Evolutionary conservation across 1,140 invertebrate species (phyloP), one percentile per base, ranked within the genome.

Genomic region (Lasioglossum albipes): DNA sequence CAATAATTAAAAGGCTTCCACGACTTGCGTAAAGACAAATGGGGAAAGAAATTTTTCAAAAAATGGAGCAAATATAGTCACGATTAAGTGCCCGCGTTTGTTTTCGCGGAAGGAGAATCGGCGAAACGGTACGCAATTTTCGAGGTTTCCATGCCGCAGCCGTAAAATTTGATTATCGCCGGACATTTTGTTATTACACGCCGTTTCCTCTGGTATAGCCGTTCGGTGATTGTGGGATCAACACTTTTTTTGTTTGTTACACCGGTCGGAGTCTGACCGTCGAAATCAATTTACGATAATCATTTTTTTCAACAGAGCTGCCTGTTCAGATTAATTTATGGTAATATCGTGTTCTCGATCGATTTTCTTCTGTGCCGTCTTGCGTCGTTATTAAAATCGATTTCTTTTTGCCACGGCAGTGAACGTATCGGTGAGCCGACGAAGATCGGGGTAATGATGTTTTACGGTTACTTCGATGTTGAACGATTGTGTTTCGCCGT

Each of bases 211-310:
- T 45, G 77, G 57, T 59, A 67, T 73, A 22, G 7, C 62, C 20
- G n/a, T 7, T 20, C 42, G 66, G 9, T 16, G 76, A 66, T 57
- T 62, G 57, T 16, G 1, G 68, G 13, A 18, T 36, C 36, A 18
- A 41, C 18, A 7, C 2, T 45, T 79, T 79, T 79, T 74, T 54
- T 4, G 36, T 20, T 5, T 16, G 45, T 49, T 54, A 16, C 20
- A 6, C 10, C 22, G n/a, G 57, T 18, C 27, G 6, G 6, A 20
- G 10, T n/a, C 36, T 20, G 12, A 18, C 42, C 52, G 22, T 54
- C 62, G 62, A 74, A 79, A 74, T 79, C 77, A 79, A 79, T 79
- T 79, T 79, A 59, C 45, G 70, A 12, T 66, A 79, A 79, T 79
- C 61, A 79, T 74, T 74, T 74, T 27, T 52, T 42, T 65, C 54